Evolutionary conservation across 2,888 invertebrate species (phyloP), one percentile per base, ranked within the genome.

Genomic region (Brachyptera putata): DNA sequence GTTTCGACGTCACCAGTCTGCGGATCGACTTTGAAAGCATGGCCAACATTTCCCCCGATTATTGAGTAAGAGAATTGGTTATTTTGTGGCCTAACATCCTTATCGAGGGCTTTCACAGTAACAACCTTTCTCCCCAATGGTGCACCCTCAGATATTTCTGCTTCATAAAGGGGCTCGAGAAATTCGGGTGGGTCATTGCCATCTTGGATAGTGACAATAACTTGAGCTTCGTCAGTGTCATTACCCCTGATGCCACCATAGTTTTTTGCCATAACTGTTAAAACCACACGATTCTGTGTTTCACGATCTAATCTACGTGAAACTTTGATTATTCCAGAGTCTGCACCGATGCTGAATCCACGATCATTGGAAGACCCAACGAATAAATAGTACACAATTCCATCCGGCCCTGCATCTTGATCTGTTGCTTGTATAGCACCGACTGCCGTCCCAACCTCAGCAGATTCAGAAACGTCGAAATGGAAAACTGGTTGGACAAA

Each of bases 141-240:
- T 0, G 87, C 87, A 18, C 88, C 91, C 78, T 97, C 96, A 1
- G 88, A 86, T 21, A 96, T 81, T 62, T 82, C 83, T 0, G 89
- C 84, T 69, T 89, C 87, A 72, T 96, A 96, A 18, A 82, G 72
- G 53, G 80, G 80, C 69, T 87, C 84, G n/a, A 87, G 75, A 72
- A 97, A 97, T 72, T 92, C 91, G 0, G 96, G 96, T 1, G 96
- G 94, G 77, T 96, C 96, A 72, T 96, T 96, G 18, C 95, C 95
- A 73, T 96, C 96, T 76, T 95, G 92, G 64, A 97, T 91, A 0
- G 91, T 89, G 64, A 97, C 88, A 50, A 92, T 90, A 0, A 97
- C 91, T 75, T 93, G 92, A 2, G 95, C 95, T 76, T 93, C 94
- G 71, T 95, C 95, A 0, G 95, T 95, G 70, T 96, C 95, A 72